A percentile compares a stretch with the other conserved stretches of the same genome.
Evolutionary conservation across 2,113 vertebrate genomes (phyloP).

Genomic region (Lophius piscatorius): DNA sequence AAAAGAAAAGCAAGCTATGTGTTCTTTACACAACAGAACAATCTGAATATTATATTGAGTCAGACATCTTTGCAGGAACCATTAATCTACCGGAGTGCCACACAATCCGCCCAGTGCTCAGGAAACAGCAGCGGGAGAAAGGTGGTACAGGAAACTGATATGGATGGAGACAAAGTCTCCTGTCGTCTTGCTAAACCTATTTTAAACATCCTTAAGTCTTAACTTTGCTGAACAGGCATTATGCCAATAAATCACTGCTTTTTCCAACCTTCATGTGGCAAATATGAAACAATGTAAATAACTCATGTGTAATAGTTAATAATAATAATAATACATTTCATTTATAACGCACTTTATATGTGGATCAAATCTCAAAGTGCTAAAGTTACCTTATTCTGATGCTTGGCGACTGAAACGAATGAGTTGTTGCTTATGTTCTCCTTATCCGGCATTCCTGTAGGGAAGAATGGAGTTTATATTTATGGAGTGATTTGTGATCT

Average conservation of each 20-base stretch:
- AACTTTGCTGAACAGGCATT: not conserved
- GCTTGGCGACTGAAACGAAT: conserved; percentile 85
- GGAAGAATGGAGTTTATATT: conserved; percentile 19
- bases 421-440: conserved; percentile 87
- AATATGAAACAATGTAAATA: not conserved
- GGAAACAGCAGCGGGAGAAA: conserved; percentile 60
- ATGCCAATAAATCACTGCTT: not conserved
- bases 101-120: conserved; percentile 39
- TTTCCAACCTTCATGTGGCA: not conserved
- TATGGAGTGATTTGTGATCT: not conserved
- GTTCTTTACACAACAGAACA: conserved; percentile 24
- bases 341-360: too few species aligned
- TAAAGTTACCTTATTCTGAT: conserved; percentile 85
- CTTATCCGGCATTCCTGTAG: conserved; percentile 91
- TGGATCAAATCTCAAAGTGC: too few species aligned
- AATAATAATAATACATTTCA: too few species aligned
- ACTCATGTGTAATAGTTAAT: conserved; percentile 1
- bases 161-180: conserved; percentile 37
- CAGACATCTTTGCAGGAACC: conserved; percentile 16
- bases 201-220: conserved; percentile 68
- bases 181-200: conserved; percentile 58
- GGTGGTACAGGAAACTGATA: conserved; percentile 74
- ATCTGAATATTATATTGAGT: not conserved
- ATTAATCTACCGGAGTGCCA: conserved; percentile 55
- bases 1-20: conserved; percentile 12